Conservation (phyloP, 2,888 invertebrate genomes). For the Apamea sordens region DNA sequence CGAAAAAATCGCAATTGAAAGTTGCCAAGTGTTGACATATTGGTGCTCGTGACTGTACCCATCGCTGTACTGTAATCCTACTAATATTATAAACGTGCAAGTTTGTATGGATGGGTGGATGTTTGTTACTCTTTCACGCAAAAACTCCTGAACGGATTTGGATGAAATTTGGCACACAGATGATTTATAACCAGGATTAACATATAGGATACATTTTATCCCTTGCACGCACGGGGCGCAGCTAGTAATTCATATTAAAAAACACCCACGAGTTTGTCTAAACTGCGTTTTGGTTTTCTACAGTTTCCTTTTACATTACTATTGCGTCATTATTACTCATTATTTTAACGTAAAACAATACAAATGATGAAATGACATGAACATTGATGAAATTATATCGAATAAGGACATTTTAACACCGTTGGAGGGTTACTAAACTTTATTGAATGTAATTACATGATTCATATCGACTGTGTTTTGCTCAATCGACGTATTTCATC, state of each 20-base stretch:
- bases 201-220: no score
- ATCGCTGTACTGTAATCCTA: no score
- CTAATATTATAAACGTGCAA: no score
- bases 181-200: no score
- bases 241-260: not conserved
- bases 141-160: no score
- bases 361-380: conserved; percentile 29
- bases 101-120: no score
- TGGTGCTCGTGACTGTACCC: no score
- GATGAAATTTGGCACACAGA: no score
- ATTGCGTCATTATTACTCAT: not conserved
- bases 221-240: no score
- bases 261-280: not conserved
- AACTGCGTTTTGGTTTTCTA: not conserved
- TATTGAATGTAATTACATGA: conserved; percentile 46
- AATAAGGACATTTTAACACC: conserved; percentile 20
- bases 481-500: conserved; percentile 53
- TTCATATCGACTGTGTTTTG: conserved; percentile 39
- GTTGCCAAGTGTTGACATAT: no score
- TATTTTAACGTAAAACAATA: not conserved
- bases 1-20: no score
- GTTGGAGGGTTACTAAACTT: conserved; percentile 15
- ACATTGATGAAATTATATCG: conserved; percentile 1
- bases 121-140: no score
- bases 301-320: not conserved